Evolutionary conservation across 2,797 vertebrate species (phyloP), one percentile per base, ranked within the genome.

Genomic region (Danio jaintianensis): DNA sequence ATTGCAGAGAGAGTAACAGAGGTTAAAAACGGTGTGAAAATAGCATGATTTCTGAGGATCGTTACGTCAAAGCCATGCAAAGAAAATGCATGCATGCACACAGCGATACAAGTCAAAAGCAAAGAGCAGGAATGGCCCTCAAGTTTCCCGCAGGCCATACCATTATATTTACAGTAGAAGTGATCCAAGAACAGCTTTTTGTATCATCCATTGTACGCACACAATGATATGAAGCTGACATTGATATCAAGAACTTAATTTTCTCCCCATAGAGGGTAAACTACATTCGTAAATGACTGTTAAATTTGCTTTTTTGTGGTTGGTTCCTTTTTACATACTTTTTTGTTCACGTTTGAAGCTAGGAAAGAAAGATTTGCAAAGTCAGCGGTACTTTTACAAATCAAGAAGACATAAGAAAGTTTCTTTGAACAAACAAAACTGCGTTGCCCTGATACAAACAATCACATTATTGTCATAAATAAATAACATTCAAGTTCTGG

Each of bases 31-130:
- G 83, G 59, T 55, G 55, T 18, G 36, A 69, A 91, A 91, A 92
- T 87, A 93, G 92, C 90, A 90, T 80, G 86, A 89, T 89, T 89
- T 72, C 93, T 91, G 93, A 94, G 94, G 92, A 71, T 53, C n/a
- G 36, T 93, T 94, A 94, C 95, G 94, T 94, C 91, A 93, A 94
- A 94, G 95, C 95, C 96, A 96, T 97, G 96, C 97, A 96, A 96
- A 95, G 94, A 93, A 94, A 96, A 93, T 92, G 91, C 93, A 91
- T 90, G 94, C 94, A 95, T 94, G 94, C 93, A 95, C 93, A 94
- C 93, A 92, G 94, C 93, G 94, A 93, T 95, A 95, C 92, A 89
- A 95, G 92, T 91, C 91, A 94, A 93, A 95, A 94, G 89, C 93
- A 88, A 84, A 93, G 93, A 95, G 92, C 84, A 94, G 94, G 94